phyloP scores from a whole-genome alignment of 2,113 vertebrate species.

The Oryzias woworae region DNA sequence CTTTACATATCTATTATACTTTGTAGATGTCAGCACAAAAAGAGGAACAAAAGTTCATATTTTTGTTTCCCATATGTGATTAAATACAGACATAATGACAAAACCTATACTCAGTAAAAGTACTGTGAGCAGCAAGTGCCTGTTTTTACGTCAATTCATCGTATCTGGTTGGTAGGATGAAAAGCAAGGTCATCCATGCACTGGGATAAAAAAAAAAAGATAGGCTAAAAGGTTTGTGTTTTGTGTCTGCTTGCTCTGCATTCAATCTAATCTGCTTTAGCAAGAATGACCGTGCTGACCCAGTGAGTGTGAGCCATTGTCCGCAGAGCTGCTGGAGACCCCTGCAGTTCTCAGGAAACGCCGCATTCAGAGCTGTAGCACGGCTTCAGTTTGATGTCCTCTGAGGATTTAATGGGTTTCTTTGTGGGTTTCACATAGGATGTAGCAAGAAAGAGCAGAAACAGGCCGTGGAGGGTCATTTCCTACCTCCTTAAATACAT shows the following conservation, averaged over 20 bases:
- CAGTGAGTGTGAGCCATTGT: constrained; percentile 30
- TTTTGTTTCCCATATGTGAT: too few species aligned
- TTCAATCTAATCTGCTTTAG: constrained; percentile 44
- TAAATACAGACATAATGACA: too few species aligned
- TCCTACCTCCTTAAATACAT: not conserved
- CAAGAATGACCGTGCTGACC: constrained; percentile 26
- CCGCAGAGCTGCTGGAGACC: constrained; percentile 20
- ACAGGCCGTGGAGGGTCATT: not conserved
- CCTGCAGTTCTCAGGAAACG: constrained; percentile 21
- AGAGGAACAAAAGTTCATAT: too few species aligned
- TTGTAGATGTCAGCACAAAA: too few species aligned
- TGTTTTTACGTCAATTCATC: not conserved
- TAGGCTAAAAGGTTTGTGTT: constrained; percentile 15
- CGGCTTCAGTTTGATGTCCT: not conserved
- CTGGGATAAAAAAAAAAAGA: constrained; percentile 9
- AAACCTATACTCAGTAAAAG: too few species aligned
- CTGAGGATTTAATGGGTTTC: not conserved
- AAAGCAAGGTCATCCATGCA: constrained; percentile 2
- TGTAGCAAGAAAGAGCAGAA: not conserved
- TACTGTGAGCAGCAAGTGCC: too few species aligned
- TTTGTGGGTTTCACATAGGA: not conserved
- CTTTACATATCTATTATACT: too few species aligned
- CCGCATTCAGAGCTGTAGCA: constrained; percentile 22
- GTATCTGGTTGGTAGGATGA: constrained; percentile 16
- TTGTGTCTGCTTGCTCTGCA: constrained; percentile 13